Conservation (phyloP, 2,113 vertebrate species). For the Bubo scandiacus region DNA sequence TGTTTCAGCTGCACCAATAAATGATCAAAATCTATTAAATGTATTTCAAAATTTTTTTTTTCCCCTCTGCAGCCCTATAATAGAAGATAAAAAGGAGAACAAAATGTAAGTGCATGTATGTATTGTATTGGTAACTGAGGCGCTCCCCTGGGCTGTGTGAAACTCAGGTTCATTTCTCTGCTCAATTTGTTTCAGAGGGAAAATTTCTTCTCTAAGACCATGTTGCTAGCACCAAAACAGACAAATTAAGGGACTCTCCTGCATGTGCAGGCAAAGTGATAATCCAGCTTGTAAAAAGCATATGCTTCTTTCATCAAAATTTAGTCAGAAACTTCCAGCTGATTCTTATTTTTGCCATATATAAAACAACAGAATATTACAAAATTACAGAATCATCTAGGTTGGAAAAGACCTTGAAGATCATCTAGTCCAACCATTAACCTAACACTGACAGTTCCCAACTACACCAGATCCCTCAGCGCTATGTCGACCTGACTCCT, state of each 20-base stretch:
- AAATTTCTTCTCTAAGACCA: neutral
- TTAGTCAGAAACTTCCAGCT: neutral
- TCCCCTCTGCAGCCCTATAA: neutral
- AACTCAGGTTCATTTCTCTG: neutral
- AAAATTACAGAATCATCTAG: no score
- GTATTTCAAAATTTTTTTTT: neutral
- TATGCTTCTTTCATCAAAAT: neutral
- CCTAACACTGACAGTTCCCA: no score
- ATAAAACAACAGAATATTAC: neutral
- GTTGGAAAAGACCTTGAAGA: no score
- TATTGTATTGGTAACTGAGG: neutral
- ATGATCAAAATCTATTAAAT: neutral
- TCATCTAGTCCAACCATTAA: no score
- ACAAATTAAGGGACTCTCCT: neutral
- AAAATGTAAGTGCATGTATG: rapidly evolving
- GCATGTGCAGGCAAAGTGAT: neutral
- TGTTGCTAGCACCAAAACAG: neutral
- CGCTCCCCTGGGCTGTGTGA: neutral
- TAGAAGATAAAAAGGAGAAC: neutral
- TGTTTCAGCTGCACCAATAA: neutral
- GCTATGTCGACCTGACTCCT: no score
- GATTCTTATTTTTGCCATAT: neutral
- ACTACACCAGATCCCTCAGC: no score
- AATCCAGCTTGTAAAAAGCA: neutral
- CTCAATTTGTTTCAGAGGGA: neutral